These are phyloP conservation scores for Hucho hucho DNA, from an alignment of 2,113 vertebrate genomes.

Conservation along the genomic window DNA sequence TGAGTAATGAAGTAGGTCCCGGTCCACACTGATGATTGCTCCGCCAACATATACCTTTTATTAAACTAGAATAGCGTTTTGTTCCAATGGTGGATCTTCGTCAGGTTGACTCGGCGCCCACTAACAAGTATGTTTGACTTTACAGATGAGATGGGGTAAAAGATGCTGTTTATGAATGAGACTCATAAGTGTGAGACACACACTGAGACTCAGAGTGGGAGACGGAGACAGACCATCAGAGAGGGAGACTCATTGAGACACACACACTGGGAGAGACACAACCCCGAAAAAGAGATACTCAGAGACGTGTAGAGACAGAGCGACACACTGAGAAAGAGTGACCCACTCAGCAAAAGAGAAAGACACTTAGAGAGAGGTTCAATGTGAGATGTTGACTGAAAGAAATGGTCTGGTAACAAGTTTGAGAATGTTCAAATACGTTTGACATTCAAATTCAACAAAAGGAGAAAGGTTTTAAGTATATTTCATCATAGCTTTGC, in stretches of 20 bases:
- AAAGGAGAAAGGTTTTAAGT: background rate
- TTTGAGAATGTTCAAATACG: background rate
- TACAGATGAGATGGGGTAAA: too few species aligned
- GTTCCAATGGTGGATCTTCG: too few species aligned
- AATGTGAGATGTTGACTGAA: background rate
- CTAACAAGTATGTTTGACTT: too few species aligned
- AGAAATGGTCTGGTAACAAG: background rate
- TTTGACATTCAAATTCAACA: background rate
- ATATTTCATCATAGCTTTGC: background rate
- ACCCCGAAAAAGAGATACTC: background rate
- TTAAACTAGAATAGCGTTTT: too few species aligned
- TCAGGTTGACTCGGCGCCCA: too few species aligned
- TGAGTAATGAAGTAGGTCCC: background rate
- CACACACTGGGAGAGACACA: background rate
- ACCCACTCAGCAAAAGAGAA: background rate
- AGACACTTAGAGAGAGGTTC: background rate
- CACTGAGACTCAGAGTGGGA: background rate
- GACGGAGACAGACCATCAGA: background rate
- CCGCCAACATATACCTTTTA: too few species aligned
- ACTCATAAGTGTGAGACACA: background rate
- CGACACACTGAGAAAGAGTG: background rate
- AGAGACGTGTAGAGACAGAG: background rate
- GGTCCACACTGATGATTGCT: too few species aligned
- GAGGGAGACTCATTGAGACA: background rate
- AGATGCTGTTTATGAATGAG: background rate